A percentile compares a stretch with the other conserved stretches of the same genome.
phyloP scores from a whole-genome alignment of 2,797 vertebrate genomes.

The Sebastes miniatus region DNA sequence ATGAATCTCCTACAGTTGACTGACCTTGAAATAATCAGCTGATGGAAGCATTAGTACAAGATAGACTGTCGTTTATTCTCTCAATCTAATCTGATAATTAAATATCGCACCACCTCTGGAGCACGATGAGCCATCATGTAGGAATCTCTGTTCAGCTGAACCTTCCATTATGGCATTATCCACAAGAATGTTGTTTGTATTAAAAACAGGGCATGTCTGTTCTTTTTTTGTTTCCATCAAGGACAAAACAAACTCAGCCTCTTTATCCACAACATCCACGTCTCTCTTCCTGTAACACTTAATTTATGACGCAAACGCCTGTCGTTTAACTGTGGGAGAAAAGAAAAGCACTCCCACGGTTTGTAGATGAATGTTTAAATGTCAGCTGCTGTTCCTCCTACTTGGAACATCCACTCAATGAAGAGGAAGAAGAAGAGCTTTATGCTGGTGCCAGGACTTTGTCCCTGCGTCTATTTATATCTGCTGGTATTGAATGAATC shows the following conservation, averaged over 20 bases:
- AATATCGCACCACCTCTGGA: neutral
- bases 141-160: neutral
- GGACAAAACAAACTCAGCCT: neutral
- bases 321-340: neutral
- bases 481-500: constrained; percentile 31
- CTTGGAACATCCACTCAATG: neutral
- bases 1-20: neutral
- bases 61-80: neutral
- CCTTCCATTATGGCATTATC: neutral
- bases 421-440: neutral
- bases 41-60: neutral
- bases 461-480: constrained; percentile 55
- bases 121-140: neutral
- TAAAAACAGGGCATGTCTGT: neutral
- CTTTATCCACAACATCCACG: neutral
- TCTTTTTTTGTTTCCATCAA: neutral
- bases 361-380: neutral
- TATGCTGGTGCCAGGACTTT: constrained; percentile 44
- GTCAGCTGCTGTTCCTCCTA: constrained; percentile 2
- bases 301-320: neutral
- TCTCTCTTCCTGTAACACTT: neutral
- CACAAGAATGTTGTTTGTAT: neutral
- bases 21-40: neutral
- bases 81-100: neutral
- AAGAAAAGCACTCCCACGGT: neutral